Base-by-base conservation (phyloP, 1,140 invertebrate species). In the Yoshiicerus persimilis region DNA sequence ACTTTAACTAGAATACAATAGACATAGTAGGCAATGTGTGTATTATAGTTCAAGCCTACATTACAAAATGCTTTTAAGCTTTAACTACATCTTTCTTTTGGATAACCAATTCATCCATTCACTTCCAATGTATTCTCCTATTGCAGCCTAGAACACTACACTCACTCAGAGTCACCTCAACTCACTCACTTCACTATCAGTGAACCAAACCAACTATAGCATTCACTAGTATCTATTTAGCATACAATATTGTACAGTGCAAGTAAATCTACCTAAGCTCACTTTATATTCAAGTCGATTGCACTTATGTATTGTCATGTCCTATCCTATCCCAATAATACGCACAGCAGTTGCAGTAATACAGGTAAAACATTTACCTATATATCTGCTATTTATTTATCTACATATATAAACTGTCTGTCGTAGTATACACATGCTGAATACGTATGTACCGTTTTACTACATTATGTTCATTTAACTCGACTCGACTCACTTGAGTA, bases 291-390 rank as follows among this genome's bases (percentile, higher is more conserved):
- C 10, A 75, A 32, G 70, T 75, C 75, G 16, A 36, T 80, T 36
- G 70, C 70, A 34, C 16, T 66, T 66, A 30, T 20, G 16, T 4
- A 11, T n/a, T 64, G 62, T 1, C n/a, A 23, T 16, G 25, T 70
- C 66, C 66, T 13, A 70, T 80, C 75, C 75, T 32, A 80, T 38
- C 27, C 70, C 34, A 80, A 38, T 77, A 77, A 20, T 70, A 70
- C 75, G 75, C 34, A 80, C 75, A 80, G 32, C n/a, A 80, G 75
- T 80, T 80, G 75, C 75, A 80, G 75, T 80, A 80, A 80, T 80
- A 36, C 75, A 80, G 30, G 75, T 34, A 80, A 80, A 80, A 80
- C 32, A 77, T 77, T 36, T 23, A 30, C 25, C 25, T 70, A 70
- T 9, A 25, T 70, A 70, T 47, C 20, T 16, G 41, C 41, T 47